Conservation (phyloP, 1,140 invertebrate genomes). For the Hyles euphorbiae region DNA sequence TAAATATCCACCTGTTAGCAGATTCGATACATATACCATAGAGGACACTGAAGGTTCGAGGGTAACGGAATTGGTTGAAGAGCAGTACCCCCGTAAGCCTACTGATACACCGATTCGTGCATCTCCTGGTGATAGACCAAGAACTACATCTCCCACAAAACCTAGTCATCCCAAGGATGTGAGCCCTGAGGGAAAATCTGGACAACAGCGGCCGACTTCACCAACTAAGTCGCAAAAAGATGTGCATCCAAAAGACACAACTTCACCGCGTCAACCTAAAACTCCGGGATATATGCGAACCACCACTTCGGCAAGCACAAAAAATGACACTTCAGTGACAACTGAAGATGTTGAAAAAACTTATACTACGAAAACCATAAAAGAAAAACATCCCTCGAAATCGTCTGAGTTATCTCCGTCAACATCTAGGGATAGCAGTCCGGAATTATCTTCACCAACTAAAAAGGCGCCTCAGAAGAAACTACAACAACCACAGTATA, state of each 20-base stretch:
- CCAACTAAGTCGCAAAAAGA: background rate
- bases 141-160: background rate
- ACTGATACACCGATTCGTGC: conserved; percentile 1
- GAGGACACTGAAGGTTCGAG: background rate
- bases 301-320: conserved; percentile 13
- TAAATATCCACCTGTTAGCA: background rate
- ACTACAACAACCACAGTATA: background rate
- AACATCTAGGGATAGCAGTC: background rate
- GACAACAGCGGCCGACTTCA: background rate
- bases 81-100: background rate
- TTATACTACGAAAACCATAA: conserved; percentile 5
- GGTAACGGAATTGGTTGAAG: background rate
- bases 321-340: conserved; percentile 12
- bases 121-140: conserved; percentile 1
- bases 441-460: background rate
- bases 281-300: conserved; percentile 19
- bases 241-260: conserved; percentile 6
- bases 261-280: background rate
- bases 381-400: conserved; percentile 4
- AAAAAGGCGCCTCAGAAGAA: background rate
- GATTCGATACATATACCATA: background rate
- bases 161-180: background rate
- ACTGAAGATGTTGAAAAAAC: conserved; percentile 16
- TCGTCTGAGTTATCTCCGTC: background rate
- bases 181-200: conserved; percentile 5